phyloP scores from a whole-genome alignment of 1,140 invertebrate species.

The Papilio glaucus region DNA sequence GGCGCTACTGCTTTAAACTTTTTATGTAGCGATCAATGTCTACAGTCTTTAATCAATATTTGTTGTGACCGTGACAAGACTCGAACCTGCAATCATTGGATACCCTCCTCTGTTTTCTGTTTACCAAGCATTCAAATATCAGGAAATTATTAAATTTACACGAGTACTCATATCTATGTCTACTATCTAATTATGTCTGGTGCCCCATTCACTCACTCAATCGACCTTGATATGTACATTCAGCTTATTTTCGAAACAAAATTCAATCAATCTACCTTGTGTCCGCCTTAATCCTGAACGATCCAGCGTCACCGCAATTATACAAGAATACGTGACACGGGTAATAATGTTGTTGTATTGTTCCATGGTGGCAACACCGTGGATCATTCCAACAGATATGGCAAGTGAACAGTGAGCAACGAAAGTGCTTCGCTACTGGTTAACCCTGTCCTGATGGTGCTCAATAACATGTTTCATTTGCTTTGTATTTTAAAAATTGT shows the following conservation, averaged over 20 bases:
- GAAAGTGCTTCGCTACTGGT: conserved; percentile 2
- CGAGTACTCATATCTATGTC: not conserved
- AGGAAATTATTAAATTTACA: no score
- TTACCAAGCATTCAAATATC: no score
- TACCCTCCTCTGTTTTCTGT: no score
- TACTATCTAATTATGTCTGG: no score
- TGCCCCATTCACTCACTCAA: conserved; percentile 44
- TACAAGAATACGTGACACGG: conserved; percentile 64
- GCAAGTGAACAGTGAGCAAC: conserved; percentile 11
- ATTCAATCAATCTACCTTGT: conserved; percentile 44
- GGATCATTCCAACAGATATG: not conserved
- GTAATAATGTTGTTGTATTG: conserved; percentile 51
- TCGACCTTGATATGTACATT: conserved; percentile 53
- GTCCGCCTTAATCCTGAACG: conserved; percentile 57
- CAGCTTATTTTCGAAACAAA: conserved; percentile 65
- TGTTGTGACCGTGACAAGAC: no score
- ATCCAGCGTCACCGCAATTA: conserved; percentile 59
- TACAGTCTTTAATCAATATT: no score
- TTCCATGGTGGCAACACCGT: conserved; percentile 40
- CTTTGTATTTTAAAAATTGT: not conserved
- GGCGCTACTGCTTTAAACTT: no score
- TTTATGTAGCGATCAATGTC: no score
- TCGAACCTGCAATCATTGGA: no score
- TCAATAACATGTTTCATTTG: no score
- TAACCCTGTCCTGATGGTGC: not conserved